These are phyloP conservation scores for Zeus faber DNA, from an alignment of 2,113 vertebrate species.

Conservation along the genomic window DNA sequence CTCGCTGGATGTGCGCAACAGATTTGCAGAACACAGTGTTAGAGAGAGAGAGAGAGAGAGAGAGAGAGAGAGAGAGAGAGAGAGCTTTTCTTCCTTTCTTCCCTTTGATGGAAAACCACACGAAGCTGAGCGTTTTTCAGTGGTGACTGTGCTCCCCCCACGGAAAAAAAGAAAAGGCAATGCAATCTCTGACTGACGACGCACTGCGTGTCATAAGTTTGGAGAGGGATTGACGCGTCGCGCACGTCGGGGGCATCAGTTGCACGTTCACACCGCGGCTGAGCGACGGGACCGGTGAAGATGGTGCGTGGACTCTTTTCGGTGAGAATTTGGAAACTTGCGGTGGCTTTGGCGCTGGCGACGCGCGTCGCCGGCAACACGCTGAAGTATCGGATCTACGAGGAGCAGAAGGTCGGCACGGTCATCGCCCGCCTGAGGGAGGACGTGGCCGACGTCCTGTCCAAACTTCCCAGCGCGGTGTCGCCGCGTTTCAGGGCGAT, in stretches of 20 bases:
- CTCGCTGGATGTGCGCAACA: conserved; percentile 52
- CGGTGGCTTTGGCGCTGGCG: conserved; percentile 61
- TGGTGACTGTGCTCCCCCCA: background rate
- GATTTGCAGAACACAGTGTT: conserved; percentile 19
- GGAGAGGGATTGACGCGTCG: conserved; percentile 16
- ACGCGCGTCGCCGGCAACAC: conserved; percentile 77
- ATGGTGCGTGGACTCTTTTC: conserved; percentile 39
- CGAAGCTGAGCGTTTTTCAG: background rate
- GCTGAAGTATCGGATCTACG: conserved; percentile 89
- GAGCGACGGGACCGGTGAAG: conserved; percentile 16
- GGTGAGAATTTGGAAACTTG: conserved; percentile 57
- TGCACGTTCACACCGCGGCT: background rate
- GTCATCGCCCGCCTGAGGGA: conserved; percentile 89
- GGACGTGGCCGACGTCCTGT: conserved; percentile 86
- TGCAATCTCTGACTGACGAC: conserved; percentile 38
- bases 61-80: background rate
- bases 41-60: background rate
- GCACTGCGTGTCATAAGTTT: conserved; percentile 32
- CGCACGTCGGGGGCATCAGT: conserved; percentile 20
- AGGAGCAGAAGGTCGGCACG: conserved; percentile 91
- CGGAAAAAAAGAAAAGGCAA: conserved; percentile 40
- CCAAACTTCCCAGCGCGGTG: conserved; percentile 84
- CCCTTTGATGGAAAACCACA: conserved; percentile 20
- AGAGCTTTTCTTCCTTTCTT: conserved; percentile 26
- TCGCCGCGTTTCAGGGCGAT: conserved; percentile 90